Percentiles rank a stretch among this genome's conserved stretches.
These are phyloP conservation scores for Cyphomyrmex costatus DNA, from an alignment of 1,140 invertebrate genomes.

Conservation along the genomic window DNA sequence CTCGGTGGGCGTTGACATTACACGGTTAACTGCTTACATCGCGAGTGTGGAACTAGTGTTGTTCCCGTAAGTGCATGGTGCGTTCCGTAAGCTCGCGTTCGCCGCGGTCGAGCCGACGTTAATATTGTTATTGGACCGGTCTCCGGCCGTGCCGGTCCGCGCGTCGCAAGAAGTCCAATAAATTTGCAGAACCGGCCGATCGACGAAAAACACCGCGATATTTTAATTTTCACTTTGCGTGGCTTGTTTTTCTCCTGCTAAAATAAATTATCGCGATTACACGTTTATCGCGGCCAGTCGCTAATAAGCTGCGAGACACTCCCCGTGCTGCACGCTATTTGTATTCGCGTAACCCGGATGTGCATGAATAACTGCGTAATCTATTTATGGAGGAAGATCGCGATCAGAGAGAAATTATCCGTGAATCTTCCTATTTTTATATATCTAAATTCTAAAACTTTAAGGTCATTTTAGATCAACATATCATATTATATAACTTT, in stretches of 20 bases:
- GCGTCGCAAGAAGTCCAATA: conserved; percentile 16
- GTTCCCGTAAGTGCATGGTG: neutral
- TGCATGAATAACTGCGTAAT: neutral
- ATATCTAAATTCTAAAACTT: neutral
- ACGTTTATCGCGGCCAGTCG: conserved; percentile 52
- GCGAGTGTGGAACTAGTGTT: neutral
- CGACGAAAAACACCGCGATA: conserved; percentile 59
- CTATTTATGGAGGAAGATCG: neutral
- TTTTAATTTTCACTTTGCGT: conserved; percentile 53
- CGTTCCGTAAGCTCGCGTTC: conserved; percentile 17
- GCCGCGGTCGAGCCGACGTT: conserved; percentile 16
- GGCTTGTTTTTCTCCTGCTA: conserved; percentile 10
- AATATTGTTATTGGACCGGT: conserved; percentile 61
- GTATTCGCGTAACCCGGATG: conserved; percentile 6
- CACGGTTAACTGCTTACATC: conserved; percentile 29
- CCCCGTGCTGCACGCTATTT: conserved; percentile 1
- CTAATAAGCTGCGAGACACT: conserved; percentile 51
- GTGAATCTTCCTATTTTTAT: neutral
- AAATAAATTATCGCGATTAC: conserved; percentile 33
- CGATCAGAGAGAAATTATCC: neutral
- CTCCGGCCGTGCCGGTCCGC: neutral
- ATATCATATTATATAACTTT: neutral
- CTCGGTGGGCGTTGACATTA: conserved; percentile 40
- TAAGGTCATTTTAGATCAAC: neutral
- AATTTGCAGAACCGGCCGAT: conserved; percentile 62